These are phyloP conservation scores for Callaeas wilsoni DNA, from an alignment of 2,113 vertebrate species.

Conservation along the genomic window DNA sequence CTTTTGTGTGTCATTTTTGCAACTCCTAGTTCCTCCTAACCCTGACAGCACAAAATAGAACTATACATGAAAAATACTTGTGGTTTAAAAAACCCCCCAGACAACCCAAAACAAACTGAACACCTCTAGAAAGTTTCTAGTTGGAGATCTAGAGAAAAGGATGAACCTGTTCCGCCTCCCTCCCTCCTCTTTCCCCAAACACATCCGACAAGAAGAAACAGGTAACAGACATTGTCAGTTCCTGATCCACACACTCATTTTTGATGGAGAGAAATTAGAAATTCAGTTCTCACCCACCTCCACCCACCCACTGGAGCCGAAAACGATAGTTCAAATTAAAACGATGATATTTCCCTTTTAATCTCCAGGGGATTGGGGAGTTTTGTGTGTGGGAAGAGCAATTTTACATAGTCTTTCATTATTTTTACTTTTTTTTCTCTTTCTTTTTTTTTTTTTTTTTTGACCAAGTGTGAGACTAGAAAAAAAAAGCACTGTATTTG, in stretches of 20 bases:
- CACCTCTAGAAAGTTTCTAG: not conserved
- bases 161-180: not conserved
- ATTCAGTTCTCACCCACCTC: conserved; percentile 24
- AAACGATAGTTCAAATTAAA: conserved; percentile 40
- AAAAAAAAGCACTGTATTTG: not conserved
- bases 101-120: not conserved
- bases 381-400: not conserved
- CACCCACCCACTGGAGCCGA: not conserved
- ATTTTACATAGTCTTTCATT: not conserved
- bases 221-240: conserved; percentile 16
- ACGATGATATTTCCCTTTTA: conserved; percentile 2
- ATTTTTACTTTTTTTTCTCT: not conserved
- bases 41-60: not conserved
- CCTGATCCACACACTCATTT: not conserved
- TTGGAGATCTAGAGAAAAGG: not conserved
- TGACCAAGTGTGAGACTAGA: not conserved
- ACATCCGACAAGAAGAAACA: not conserved
- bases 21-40: not conserved
- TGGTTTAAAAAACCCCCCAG: not conserved
- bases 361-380: not conserved
- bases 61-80: not conserved
- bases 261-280: conserved; percentile 33
- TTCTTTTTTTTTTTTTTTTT: not conserved
- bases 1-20: not conserved
- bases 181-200: not conserved